These are phyloP conservation scores for Oligia fasciuncula DNA, from an alignment of 2,888 invertebrate genomes.

Conservation along the genomic window DNA sequence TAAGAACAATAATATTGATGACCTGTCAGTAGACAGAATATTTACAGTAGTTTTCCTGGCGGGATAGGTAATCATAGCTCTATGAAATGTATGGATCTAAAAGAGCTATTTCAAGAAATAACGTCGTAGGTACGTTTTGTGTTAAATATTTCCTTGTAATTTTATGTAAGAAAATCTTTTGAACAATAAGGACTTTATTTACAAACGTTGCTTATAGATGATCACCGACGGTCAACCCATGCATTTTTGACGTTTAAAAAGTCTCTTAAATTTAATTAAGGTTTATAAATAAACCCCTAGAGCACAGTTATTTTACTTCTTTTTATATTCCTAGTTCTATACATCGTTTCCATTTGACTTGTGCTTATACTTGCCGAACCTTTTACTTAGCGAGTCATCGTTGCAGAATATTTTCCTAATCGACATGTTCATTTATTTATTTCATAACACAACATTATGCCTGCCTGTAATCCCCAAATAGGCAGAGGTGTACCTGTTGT, in stretches of 20 bases:
- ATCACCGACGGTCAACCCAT: no score
- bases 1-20: not conserved
- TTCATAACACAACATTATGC: not conserved
- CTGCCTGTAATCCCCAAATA: no score
- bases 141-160: not conserved
- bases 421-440: not conserved
- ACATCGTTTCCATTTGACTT: no score
- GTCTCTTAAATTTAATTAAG: no score
- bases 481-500: no score
- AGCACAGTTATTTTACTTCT: not conserved
- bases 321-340: not conserved
- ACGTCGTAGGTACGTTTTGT: no score
- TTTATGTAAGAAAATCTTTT: not conserved
- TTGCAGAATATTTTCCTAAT: not conserved
- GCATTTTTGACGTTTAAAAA: no score
- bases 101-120: not conserved
- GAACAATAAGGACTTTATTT: not conserved
- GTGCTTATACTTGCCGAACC: no score
- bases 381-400: no score
- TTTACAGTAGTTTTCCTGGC: slow-evolving; percentile 4
- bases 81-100: not conserved
- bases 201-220: no score
- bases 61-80: not conserved
- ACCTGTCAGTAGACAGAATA: not conserved
- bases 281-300: no score